phyloP scores from a whole-genome alignment of 2,797 vertebrate genomes.

The Acropternis orthonyx region DNA sequence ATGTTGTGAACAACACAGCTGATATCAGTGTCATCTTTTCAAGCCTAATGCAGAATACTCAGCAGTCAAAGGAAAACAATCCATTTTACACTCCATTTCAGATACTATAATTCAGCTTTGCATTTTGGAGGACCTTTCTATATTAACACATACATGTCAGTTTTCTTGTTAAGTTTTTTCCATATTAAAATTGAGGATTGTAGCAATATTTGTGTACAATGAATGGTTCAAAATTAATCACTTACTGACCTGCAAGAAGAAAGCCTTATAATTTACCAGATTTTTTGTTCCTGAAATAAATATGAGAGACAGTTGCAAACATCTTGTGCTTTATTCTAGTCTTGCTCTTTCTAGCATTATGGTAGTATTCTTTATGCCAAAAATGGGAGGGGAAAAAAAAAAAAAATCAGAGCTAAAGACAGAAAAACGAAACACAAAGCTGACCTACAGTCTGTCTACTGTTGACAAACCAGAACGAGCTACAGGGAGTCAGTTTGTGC shows the following conservation, averaged over 20 bases:
- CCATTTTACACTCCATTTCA: background rate
- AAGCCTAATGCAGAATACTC: background rate
- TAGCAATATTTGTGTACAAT: background rate
- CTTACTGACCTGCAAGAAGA: background rate
- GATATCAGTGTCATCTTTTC: background rate
- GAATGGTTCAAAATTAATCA: background rate
- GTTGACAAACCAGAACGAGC: background rate
- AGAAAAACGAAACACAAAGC: background rate
- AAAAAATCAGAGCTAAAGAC: background rate
- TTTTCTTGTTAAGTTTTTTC: background rate
- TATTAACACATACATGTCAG: background rate
- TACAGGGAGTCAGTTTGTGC: background rate
- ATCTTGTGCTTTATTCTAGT: background rate
- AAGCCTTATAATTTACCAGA: background rate
- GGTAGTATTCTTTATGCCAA: background rate
- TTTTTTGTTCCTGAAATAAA: background rate
- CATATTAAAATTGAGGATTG: background rate
- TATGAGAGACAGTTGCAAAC: background rate
- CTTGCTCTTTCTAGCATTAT: background rate
- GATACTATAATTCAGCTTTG: background rate
- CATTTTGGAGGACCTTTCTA: background rate
- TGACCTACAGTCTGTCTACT: background rate
- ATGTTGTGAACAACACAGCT: background rate
- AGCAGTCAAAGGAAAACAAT: background rate
- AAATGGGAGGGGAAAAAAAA: no score